Percentiles rank a stretch among this genome's conserved stretches.
These are phyloP conservation scores for Melanotaenia parkinsoni DNA, from an alignment of 2,797 vertebrate species.

Conservation along the genomic window DNA sequence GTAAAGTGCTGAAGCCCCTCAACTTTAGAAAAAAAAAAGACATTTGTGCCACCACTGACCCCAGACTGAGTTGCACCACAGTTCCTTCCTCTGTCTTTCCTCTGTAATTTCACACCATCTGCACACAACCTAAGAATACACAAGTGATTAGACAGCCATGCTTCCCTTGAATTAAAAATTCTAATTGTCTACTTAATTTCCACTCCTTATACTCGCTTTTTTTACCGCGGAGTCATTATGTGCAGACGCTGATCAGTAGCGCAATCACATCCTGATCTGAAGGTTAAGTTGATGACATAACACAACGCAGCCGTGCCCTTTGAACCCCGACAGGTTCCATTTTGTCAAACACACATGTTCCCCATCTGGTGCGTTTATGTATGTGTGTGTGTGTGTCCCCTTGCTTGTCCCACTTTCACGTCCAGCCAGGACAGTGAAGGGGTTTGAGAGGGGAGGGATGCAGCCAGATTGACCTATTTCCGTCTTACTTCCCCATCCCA, in stretches of 20 bases:
- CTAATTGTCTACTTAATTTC: neutral
- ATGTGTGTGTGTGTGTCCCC: constrained; percentile 41
- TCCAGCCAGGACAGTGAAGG: constrained; percentile 73
- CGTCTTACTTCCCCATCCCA: constrained; percentile 56
- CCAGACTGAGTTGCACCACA: constrained; percentile 4
- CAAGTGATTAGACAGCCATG: neutral
- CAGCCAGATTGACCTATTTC: constrained; percentile 79
- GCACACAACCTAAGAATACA: neutral
- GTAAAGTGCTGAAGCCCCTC: constrained; percentile 1
- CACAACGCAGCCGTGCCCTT: constrained; percentile 62
- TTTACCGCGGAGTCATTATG: constrained; percentile 1
- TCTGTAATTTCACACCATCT: constrained; percentile 34
- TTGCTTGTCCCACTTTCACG: constrained; percentile 74
- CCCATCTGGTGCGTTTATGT: constrained; percentile 66
- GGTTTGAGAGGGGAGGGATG: constrained; percentile 67
- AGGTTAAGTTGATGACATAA: constrained; percentile 75
- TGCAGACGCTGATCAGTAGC: constrained; percentile 55
- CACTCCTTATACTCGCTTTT: neutral
- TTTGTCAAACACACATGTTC: constrained; percentile 69
- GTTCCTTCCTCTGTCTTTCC: constrained; percentile 2
- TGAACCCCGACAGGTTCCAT: constrained; percentile 74
- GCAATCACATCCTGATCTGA: constrained; percentile 50
- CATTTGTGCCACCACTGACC: constrained; percentile 8
- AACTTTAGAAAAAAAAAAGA: constrained; percentile 2
- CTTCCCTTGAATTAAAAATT: constrained; percentile 9